Base-by-base conservation (phyloP, 2,113 vertebrate species). In the Ammodytes dubius region DNA sequence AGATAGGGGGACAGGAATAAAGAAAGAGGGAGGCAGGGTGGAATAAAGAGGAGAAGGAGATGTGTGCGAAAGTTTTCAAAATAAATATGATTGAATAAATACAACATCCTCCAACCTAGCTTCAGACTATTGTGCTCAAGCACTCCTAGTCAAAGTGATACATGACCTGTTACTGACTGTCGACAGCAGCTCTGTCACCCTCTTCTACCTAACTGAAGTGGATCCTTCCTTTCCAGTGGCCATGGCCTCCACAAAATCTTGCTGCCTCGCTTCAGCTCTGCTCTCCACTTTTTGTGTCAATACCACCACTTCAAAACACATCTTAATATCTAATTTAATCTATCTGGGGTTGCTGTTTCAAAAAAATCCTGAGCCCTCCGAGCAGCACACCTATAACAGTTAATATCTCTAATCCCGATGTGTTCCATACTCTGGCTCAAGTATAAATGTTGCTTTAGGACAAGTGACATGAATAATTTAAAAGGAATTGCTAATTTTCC, bases 1-100 rank as follows among this genome's bases (percentile, higher is more conserved):
- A 72, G 49, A 64, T n/a, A n/a, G 19, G 37, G 59, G 70, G 19
- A 70, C 10, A 7, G 19, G 50, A 47, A 54, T 37, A 58, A 58
- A 50, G 12, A 37, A 5, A 10, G 42, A 42, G 19, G 6, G 14
- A 35, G 15, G 17, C 37, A 42, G 19, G 6, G 14, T n/a, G 15
- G 17, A 42, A 45, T 59, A 69, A 63, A 61, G 54, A 69, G 12
- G 35, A 69, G 15, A 77, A 53, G 46, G 6, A 49, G 8, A 43
- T 17, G 37, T 63, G 15, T 46, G 64, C 54, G 70, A 76, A 19
- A 82, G 69, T 57, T 70, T 56, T 43, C 17, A 49, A 88, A 70
- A 66, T 77, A 88, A 70, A 66, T 77, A 40, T 17, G 37, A 63
- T 74, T 76, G 40, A 66, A 63, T 52, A 70, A 27, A 70, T 52